These are phyloP conservation scores for Athrips mouffetella DNA, from an alignment of 2,888 invertebrate species.

Conservation along the genomic window DNA sequence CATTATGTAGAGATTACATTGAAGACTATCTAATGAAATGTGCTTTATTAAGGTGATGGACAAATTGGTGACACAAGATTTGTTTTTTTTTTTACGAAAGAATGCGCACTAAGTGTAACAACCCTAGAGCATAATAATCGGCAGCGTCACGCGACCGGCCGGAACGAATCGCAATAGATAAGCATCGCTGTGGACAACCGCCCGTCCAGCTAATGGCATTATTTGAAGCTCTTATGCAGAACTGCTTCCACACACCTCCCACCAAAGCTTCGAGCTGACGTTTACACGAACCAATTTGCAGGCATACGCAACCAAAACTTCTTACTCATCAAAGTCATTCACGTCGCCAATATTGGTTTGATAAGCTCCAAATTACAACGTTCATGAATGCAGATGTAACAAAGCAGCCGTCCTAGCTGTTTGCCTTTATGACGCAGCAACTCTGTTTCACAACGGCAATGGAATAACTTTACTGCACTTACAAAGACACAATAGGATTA, in stretches of 20 bases:
- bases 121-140: conserved; percentile 48
- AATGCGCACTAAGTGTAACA: no score
- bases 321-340: no score
- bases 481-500: conserved; percentile 13
- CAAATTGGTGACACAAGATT: no score
- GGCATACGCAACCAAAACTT: no score
- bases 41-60: no score
- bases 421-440: conserved; percentile 4
- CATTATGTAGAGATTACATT: background rate
- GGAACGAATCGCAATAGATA: conserved; percentile 58
- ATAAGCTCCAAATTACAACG: background rate
- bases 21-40: background rate
- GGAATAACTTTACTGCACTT: conserved; percentile 8
- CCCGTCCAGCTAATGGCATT: conserved; percentile 9
- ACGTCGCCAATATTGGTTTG: conserved; percentile 3
- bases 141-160: conserved; percentile 54
- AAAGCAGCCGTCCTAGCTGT: background rate
- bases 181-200: conserved; percentile 37
- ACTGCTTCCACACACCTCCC: background rate
- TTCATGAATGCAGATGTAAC: background rate
- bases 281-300: no score
- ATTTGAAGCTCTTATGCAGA: background rate
- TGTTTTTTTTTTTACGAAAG: no score
- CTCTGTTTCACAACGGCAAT: conserved; percentile 7
- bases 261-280: no score